A percentile compares a stretch with the other conserved stretches of the same genome.
phyloP scores from a whole-genome alignment of 2,113 vertebrate genomes.

The Redunca redunca region DNA sequence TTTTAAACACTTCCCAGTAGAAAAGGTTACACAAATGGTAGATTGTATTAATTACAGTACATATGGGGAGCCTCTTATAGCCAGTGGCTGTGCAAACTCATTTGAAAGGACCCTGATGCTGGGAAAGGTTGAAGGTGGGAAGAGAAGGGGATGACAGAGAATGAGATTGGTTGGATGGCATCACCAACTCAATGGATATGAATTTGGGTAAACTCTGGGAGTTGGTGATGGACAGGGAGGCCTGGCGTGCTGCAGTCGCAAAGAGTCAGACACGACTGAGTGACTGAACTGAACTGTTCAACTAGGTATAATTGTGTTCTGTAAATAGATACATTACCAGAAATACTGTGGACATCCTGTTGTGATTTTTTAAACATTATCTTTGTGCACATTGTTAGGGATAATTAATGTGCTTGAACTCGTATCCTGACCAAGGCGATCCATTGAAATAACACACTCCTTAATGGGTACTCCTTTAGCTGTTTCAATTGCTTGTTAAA shows the following conservation, averaged over 20 bases:
- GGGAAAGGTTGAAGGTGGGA: neutral
- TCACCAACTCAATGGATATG: neutral
- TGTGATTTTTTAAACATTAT: constrained; percentile 62
- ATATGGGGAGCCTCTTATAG: neutral
- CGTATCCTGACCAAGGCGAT: constrained; percentile 27
- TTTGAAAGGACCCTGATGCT: neutral
- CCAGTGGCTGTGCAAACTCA: neutral
- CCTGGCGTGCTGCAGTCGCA: neutral
- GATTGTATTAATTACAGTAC: neutral
- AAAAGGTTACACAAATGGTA: neutral
- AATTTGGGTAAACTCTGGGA: neutral
- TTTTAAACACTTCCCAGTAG: neutral
- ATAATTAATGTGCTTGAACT: constrained; percentile 67
- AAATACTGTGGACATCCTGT: constrained; percentile 70
- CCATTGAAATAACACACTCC: constrained; percentile 33
- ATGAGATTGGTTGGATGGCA: neutral
- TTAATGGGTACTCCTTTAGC: constrained; percentile 8
- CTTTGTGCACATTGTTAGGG: constrained; percentile 55
- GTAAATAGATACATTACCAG: constrained; percentile 70
- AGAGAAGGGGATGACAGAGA: neutral
- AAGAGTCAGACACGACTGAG: neutral
- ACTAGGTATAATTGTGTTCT: constrained; percentile 60
- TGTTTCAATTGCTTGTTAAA: constrained; percentile 1
- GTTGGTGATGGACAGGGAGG: neutral
- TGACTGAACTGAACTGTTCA: neutral